Evolutionary conservation across 2,113 vertebrate genomes (phyloP), one percentile per base, ranked within the genome.

Genomic region (Phyllopteryx taeniolatus): DNA sequence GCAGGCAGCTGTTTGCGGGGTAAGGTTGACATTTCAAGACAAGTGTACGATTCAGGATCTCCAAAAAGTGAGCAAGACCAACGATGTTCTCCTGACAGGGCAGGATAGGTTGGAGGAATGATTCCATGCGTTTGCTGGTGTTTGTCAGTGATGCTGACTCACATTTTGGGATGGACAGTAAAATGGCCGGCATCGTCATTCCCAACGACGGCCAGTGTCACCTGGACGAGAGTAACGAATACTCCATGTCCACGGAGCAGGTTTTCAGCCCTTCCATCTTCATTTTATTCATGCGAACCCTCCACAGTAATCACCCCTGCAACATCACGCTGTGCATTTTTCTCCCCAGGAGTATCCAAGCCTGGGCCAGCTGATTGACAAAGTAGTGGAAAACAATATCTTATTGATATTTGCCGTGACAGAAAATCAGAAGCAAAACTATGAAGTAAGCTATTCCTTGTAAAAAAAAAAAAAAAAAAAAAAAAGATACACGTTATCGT

Each of bases 161-260:
- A 51, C 98, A 99, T 85, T 95, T 98, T 74, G 98, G 97, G 71
- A 99, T 99, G 97, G 98, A 99, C 88, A 98, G 98, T 83, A 99
- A 96, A 87, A 89, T 99, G 90, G 95, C 97, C 4, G 98, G 98
- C 68, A 98, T 99, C 0, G 98, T 99, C 76, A 93, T 96, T 81
- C 98, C 98, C 72, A 98, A 99, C 1, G 98, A 99, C 7, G 95
- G 96, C 0, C 92, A 94, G 78, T 99, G 98, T 84, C 97, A 99
- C 83, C 90, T 99, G 91, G 96, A 99, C 79, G 89, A 71, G 84
- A 95, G 95, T 79, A 98, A 98, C 57, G 95, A 97, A 80, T 99
- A 99, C 75, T 92, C 93, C 83, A 98, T 95, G 95, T 94, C 96
- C 78, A 94, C 93, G 8, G 20, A 94, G 73, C 90, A 95, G 95